These are phyloP conservation scores for Meandrina meandrites DNA, from an alignment of 92 coral and sea anemone species.

Conservation along the genomic window DNA sequence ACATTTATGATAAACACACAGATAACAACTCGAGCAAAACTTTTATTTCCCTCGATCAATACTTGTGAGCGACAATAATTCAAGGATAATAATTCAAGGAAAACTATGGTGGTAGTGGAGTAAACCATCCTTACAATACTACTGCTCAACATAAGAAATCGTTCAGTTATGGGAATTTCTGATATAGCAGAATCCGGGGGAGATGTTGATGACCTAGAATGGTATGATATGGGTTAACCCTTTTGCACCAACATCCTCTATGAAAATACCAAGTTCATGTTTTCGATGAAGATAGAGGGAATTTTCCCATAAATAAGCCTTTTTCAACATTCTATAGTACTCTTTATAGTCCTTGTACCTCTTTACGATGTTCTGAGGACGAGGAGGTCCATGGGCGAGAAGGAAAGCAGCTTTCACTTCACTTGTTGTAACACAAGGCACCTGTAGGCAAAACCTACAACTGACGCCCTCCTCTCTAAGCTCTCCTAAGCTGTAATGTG, in stretches of 20 bases:
- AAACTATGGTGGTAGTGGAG: too few species aligned
- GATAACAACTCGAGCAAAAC: too few species aligned
- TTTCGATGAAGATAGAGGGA: not conserved
- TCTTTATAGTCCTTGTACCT: not conserved
- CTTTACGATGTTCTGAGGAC: not conserved
- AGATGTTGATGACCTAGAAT: too few species aligned
- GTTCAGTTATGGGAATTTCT: too few species aligned
- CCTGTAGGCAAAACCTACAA: not conserved
- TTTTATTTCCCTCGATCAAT: too few species aligned
- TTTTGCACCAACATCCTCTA: not conserved
- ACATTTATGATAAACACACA: too few species aligned
- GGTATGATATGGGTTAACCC: too few species aligned
- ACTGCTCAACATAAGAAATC: too few species aligned
- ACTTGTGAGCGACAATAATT: too few species aligned
- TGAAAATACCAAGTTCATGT: not conserved
- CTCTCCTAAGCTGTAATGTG: not conserved
- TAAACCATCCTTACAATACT: too few species aligned
- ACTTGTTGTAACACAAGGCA: not conserved
- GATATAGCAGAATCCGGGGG: too few species aligned
- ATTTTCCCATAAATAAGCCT: not conserved
- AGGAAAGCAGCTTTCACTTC: conserved; percentile 3
- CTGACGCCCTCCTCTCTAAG: not conserved
- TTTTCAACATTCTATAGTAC: not conserved
- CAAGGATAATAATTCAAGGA: too few species aligned
- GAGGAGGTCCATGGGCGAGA: not conserved